phyloP scores from a whole-genome alignment of 1,140 invertebrate species.

The Drosophila bifasciata region DNA sequence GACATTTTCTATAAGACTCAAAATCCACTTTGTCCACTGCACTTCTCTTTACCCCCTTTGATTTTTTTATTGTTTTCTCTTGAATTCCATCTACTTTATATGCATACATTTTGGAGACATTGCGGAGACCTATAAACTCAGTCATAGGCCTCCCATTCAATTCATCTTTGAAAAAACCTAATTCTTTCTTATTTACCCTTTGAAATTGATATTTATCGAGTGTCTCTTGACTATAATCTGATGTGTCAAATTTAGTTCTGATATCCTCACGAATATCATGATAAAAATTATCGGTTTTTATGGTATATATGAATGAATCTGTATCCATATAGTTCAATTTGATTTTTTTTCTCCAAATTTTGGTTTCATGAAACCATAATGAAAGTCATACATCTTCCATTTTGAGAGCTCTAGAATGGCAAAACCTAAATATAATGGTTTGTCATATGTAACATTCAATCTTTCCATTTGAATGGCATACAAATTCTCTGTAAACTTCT shows the following conservation, averaged over 20 bases:
- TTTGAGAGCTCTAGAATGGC: too few species aligned
- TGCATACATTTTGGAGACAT: not conserved
- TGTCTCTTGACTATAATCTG: conserved; percentile 70
- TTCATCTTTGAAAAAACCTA: not conserved
- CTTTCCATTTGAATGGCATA: conserved; percentile 78
- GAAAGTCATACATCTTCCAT: not conserved
- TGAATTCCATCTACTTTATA: not conserved
- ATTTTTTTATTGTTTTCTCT: not conserved
- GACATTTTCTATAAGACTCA: not conserved
- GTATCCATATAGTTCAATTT: conserved; percentile 84
- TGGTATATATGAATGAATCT: conserved; percentile 82
- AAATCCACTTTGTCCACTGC: not conserved
- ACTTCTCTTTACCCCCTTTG: not conserved
- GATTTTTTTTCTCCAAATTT: conserved; percentile 60
- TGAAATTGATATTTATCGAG: not conserved
- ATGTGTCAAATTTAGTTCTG: conserved; percentile 73
- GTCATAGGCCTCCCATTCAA: not conserved
- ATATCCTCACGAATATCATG: conserved; percentile 74
- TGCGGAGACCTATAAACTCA: not conserved
- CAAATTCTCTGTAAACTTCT: conserved; percentile 81
- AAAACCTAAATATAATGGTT: too few species aligned
- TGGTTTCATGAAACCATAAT: conserved; percentile 61
- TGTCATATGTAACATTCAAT: conserved; percentile 68
- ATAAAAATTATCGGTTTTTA: conserved; percentile 81
- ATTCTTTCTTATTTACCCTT: too few species aligned